Evolutionary conservation across 2,113 vertebrate species (phyloP).

Genomic region (Suricata suricatta): DNA sequence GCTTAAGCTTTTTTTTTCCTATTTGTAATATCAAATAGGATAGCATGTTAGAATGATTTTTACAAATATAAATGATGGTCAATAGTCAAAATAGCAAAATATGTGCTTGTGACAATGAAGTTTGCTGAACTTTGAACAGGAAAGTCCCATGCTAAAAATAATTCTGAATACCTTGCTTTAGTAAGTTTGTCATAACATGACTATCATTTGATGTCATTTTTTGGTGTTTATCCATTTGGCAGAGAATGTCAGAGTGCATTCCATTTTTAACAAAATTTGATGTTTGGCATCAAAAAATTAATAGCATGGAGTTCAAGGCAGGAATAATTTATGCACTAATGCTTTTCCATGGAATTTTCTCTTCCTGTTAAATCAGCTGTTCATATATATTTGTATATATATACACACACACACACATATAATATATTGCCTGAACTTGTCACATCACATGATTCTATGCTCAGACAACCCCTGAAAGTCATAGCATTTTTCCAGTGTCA

Average conservation of each 20-base stretch:
- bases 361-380: slow-evolving; percentile 72
- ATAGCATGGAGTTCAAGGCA: slow-evolving; percentile 42
- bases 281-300: slow-evolving; percentile 58
- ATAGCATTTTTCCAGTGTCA: slow-evolving; percentile 57
- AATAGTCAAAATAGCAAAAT: slow-evolving; percentile 23
- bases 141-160: background rate
- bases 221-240: slow-evolving; percentile 59
- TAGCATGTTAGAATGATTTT: background rate
- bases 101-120: background rate
- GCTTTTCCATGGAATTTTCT: slow-evolving; percentile 60
- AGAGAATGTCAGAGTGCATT: slow-evolving; percentile 55
- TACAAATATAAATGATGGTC: background rate
- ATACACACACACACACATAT: background rate
- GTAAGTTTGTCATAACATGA: slow-evolving; percentile 47
- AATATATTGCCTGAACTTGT: slow-evolving; percentile 46
- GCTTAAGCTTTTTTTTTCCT: background rate
- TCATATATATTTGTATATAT: background rate
- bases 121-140: background rate
- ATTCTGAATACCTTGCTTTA: slow-evolving; percentile 19
- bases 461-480: slow-evolving; percentile 59
- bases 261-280: slow-evolving; percentile 64
- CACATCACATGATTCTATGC: slow-evolving; percentile 58
- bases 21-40: background rate
- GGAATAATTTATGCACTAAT: slow-evolving; percentile 52
- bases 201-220: slow-evolving; percentile 52